phyloP scores from a whole-genome alignment of 2,888 invertebrate species.

The Cephus rjabovi region DNA sequence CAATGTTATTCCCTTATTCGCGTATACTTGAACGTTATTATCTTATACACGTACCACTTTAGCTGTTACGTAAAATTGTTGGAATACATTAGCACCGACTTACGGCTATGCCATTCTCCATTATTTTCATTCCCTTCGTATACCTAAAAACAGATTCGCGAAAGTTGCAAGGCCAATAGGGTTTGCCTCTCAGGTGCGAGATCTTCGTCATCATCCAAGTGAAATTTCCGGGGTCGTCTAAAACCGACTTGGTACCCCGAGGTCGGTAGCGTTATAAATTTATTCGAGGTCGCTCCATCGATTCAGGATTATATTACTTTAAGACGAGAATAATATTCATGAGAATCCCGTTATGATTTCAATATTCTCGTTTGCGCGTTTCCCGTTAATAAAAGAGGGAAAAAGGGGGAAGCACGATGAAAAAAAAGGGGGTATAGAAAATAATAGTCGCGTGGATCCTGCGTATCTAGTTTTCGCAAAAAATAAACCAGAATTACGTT shows the following conservation, averaged over 20 bases:
- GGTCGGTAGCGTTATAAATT: conserved; percentile 37
- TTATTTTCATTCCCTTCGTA: background rate
- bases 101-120: background rate
- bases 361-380: conserved; percentile 44
- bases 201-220: conserved; percentile 35
- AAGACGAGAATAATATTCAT: conserved; percentile 63
- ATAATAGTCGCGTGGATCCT: background rate
- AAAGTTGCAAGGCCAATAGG: background rate
- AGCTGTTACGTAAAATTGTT: background rate
- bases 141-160: background rate
- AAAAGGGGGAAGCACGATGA: background rate
- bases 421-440: background rate
- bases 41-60: background rate
- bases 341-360: conserved; percentile 59
- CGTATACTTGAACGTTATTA: background rate
- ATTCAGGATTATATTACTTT: conserved; percentile 62
- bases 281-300: conserved; percentile 58
- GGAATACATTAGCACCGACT: background rate
- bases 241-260: background rate
- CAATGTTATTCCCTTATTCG: background rate
- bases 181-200: conserved; percentile 30
- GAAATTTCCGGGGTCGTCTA: conserved; percentile 26
- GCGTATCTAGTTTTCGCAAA: background rate
- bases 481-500: background rate
- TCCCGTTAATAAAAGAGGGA: background rate